A percentile compares a stretch with the other conserved stretches of the same genome.
These are phyloP conservation scores for Mimas tiliae DNA, from an alignment of 2,888 invertebrate genomes.

Conservation along the genomic window DNA sequence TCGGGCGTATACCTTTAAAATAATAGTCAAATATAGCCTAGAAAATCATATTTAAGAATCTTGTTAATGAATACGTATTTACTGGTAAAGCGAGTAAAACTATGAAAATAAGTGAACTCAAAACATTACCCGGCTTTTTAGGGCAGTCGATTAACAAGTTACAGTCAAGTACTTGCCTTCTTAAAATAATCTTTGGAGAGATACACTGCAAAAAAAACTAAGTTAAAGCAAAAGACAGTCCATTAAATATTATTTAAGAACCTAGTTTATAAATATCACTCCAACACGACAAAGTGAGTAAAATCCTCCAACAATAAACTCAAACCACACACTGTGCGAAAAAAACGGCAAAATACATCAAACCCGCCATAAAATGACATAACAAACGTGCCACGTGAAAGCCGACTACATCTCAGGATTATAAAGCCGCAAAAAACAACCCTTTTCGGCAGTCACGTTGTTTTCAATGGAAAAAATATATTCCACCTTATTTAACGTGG, in stretches of 20 bases:
- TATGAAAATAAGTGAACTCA: too few species aligned
- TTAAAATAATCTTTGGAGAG: too few species aligned
- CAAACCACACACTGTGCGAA: background rate
- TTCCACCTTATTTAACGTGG: constrained; percentile 27
- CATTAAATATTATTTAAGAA: background rate
- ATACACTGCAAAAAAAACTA: too few species aligned
- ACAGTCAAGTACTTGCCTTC: too few species aligned
- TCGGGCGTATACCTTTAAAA: too few species aligned
- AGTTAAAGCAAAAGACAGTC: background rate
- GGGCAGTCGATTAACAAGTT: too few species aligned
- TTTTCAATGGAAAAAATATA: constrained; percentile 27
- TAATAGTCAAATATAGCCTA: background rate
- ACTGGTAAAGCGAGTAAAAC: background rate
- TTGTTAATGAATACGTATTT: background rate
- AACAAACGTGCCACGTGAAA: constrained; percentile 24
- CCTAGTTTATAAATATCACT: background rate
- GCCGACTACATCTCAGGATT: constrained; percentile 24
- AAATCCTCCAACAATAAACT: background rate
- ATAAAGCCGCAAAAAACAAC: constrained; percentile 27
- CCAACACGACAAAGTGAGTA: background rate
- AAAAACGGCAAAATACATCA: constrained; percentile 8
- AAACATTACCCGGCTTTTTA: too few species aligned
- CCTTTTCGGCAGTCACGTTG: constrained; percentile 25
- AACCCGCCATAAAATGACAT: constrained; percentile 24
- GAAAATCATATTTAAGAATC: background rate